Base-by-base conservation (phyloP, 1,140 invertebrate species). In the Zophobas morio region DNA sequence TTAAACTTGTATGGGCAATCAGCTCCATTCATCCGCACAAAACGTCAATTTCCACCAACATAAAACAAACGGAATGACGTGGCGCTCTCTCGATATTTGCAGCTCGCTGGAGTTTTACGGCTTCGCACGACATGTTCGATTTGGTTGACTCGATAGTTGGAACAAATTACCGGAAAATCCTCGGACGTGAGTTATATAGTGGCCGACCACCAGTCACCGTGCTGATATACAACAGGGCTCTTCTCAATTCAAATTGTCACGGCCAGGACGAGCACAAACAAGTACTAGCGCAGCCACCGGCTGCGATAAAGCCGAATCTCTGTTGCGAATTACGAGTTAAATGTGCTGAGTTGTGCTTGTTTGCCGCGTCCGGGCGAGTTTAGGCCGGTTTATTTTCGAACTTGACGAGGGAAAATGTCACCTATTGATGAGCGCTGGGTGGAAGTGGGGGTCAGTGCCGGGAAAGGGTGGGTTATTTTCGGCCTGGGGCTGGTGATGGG, bases 121-220 rank as follows among this genome's bases (percentile, higher is more conserved):
- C 39, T 66, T 66, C 37, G 60, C 60, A 66, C 60, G 75, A 71
- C 78, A 76, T 66, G 78, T 76, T 77, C 74, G 78, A 79, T 79
- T 79, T 73, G 42, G 74, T 77, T 76, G 53, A 72, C 66, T 76
- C 78, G 78, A 79, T 79, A 76, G 78, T 79, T 73, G 74, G 74
- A 73, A 79, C 78, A 79, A 79, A 79, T 76, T 79, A 79, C 78
- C 78, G 78, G 78, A 79, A 79, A 79, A 79, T 79, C 78, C 70
- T 73, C 74, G 78, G 54, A 76, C 78, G 78, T 79, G 78, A 79
- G 74, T 79, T 79, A 79, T 76, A 76, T 53, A 66, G 78, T 72
- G 78, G 78, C 70, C 74, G 73, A 76, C 78, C 78, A 74, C 74
- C 70, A 73, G 74, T 79, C 78, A 79, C 66, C 77, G 66, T 63